Percentiles rank a stretch among this genome's conserved stretches.
These are phyloP conservation scores for Maniola hyperantus DNA, from an alignment of 2,888 invertebrate species.

Conservation along the genomic window DNA sequence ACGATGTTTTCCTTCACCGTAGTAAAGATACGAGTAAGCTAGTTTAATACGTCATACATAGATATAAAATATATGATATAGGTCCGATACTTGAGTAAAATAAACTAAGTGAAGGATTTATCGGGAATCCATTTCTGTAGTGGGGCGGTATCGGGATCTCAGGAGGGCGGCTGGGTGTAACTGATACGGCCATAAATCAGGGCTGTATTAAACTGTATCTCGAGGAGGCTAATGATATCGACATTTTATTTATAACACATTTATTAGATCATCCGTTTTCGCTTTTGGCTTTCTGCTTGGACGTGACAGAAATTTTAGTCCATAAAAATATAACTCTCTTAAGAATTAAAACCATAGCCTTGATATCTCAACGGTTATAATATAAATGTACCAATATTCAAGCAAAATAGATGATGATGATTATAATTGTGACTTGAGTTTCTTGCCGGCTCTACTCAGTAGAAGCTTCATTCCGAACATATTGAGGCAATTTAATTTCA, in stretches of 20 bases:
- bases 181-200: slow-evolving; percentile 27
- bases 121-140: slow-evolving; percentile 26
- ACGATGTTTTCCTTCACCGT: no score
- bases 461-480: no score
- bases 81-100: slow-evolving; percentile 8
- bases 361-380: no score
- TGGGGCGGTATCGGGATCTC: slow-evolving; percentile 15
- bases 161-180: slow-evolving; percentile 24
- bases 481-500: no score
- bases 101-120: slow-evolving; percentile 29
- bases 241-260: slow-evolving; percentile 18
- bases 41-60: no score
- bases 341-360: no score
- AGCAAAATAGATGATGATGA: no score
- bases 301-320: not conserved
- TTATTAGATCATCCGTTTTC: not conserved
- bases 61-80: not conserved
- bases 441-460: no score
- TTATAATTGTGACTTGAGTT: no score
- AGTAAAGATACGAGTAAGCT: no score
- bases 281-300: not conserved
- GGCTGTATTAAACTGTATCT: slow-evolving; percentile 28
- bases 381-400: no score
- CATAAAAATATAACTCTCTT: no score
- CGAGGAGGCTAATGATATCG: slow-evolving; percentile 26